Percentiles rank a stretch among this genome's conserved stretches.
Conservation (phyloP, 2,888 invertebrate genomes). For the Siphlonurus alternatus region DNA sequence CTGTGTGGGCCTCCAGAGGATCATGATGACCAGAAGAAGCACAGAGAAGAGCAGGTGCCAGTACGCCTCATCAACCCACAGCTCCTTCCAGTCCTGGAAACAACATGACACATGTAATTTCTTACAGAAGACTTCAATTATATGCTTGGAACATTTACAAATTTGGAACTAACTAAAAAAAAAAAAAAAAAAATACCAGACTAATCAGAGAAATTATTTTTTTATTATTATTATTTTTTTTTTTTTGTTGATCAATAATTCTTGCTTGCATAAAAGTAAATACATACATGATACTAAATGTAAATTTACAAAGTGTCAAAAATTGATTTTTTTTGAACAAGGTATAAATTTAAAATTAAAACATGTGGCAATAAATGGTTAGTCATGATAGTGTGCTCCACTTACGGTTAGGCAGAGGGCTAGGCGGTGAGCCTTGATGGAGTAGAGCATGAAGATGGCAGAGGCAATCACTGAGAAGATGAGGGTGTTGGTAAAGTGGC, state of each 20-base stretch:
- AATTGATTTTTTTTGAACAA: too few species aligned
- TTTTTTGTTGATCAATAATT: too few species aligned
- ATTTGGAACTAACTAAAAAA: background rate
- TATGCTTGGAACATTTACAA: background rate
- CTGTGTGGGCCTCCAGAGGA: conserved; percentile 87
- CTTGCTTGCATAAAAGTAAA: too few species aligned
- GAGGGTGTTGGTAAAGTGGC: conserved; percentile 87
- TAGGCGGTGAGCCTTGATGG: conserved; percentile 62
- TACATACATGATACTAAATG: too few species aligned
- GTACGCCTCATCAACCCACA: conserved; percentile 90
- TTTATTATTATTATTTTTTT: background rate
- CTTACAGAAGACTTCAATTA: background rate
- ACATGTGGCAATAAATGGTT: too few species aligned
- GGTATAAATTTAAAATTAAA: too few species aligned
- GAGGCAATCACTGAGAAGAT: conserved; percentile 83
- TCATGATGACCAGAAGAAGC: conserved; percentile 79
- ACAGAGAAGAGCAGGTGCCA: conserved; percentile 89
- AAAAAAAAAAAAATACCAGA: conserved; percentile 7
- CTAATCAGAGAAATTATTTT: background rate
- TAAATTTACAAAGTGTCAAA: too few species aligned
- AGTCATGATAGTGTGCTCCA: too few species aligned
- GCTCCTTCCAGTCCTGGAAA: conserved; percentile 64
- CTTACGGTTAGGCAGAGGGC: conserved; percentile 58
- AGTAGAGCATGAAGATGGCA: conserved; percentile 85
- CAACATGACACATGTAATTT: background rate